phyloP scores from a whole-genome alignment of 2,113 vertebrate genomes.

The Trematomus loennbergii region DNA sequence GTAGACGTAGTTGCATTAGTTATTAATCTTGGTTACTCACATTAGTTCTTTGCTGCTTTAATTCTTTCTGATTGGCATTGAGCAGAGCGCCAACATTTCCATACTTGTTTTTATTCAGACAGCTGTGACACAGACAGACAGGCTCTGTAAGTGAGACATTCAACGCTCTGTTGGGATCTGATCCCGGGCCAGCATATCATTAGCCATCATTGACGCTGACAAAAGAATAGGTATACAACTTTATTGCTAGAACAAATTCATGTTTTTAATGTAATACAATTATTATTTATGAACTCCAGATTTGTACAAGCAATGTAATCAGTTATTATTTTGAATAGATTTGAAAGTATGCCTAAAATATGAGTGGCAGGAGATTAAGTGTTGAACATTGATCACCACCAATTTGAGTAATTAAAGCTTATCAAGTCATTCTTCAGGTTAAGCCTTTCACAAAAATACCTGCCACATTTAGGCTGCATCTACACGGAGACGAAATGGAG shows the following conservation, averaged over 20 bases:
- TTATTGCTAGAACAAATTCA: background rate
- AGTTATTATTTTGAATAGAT: background rate
- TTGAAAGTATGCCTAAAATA: background rate
- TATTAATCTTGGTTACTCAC: slow-evolving; percentile 1
- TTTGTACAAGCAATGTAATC: background rate
- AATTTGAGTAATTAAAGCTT: background rate
- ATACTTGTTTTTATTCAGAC: background rate
- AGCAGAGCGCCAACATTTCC: background rate
- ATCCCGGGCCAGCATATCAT: slow-evolving; percentile 14
- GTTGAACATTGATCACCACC: background rate
- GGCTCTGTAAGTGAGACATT: too few relatives aligned
- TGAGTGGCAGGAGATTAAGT: background rate
- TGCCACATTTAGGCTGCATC: background rate
- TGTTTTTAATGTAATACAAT: background rate
- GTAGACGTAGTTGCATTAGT: background rate
- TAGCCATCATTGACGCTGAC: too few relatives aligned
- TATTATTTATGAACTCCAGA: background rate
- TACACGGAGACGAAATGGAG: too few relatives aligned
- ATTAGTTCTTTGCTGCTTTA: background rate
- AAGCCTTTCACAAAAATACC: background rate
- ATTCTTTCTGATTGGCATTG: slow-evolving; percentile 13
- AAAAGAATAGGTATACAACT: background rate
- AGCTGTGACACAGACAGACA: too few relatives aligned
- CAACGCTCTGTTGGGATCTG: slow-evolving; percentile 28
- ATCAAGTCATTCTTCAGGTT: too few relatives aligned